Base-by-base conservation (phyloP, 2,113 vertebrate species). In the Patagioenas fasciata region DNA sequence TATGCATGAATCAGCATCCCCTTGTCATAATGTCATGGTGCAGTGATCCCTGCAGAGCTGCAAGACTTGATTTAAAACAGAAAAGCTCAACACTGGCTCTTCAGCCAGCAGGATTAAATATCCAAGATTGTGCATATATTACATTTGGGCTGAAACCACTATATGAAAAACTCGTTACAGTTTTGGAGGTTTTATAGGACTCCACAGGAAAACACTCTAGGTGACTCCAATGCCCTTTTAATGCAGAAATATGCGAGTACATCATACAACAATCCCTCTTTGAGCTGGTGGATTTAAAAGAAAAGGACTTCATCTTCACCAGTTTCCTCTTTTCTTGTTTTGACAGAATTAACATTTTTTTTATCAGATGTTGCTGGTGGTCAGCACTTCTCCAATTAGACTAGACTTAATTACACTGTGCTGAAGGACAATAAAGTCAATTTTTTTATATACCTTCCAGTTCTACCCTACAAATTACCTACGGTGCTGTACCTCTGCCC, bases 1-100 rank as follows among this genome's bases (percentile, higher is more conserved):
- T 97, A 92, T 85, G 89, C 94, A 97, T 98, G 96, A 98, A 98
- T 98, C 97, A 97, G 96, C 96, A 96, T 85, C 88, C 80, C 89
- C 62, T 88, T 95, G 85, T 97, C 91, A 96, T 84, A 93, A 91
- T 88, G 96, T 96, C 96, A 97, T 91, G 94, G 83, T 97, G 95
- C 92, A 97, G 91, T 72, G 91, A 97, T 90, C 91, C 95, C 91
- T 93, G 89, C 94, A 94, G 96, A 97, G 95, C 95, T 84, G n/a
- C 86, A 97, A 94, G 89, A 32, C 75, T 96, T 95, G 82, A 95
- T 92, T 92, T 93, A 95, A 96, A 96, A 95, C 26, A 44, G 80
- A 91, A 97, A 96, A 75, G 40, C 62, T 91, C 83, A 75, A 94
- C 50, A 7, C 19, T 54, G 85, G 72, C 61, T 92, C 91, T 95